phyloP scores from a whole-genome alignment of 2,113 vertebrate species.

The Synodontis membranacea region DNA sequence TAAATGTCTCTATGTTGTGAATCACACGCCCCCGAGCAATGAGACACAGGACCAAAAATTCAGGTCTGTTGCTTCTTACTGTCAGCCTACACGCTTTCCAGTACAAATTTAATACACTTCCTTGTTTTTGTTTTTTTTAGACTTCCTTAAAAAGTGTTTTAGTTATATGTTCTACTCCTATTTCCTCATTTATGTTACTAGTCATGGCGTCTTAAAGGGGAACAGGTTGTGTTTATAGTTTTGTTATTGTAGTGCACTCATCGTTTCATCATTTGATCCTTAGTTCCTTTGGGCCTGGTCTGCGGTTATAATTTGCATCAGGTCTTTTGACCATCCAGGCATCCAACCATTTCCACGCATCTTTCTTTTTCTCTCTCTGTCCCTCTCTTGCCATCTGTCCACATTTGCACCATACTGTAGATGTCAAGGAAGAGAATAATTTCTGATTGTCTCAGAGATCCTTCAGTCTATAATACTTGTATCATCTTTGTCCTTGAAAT shows the following conservation, averaged over 20 bases:
- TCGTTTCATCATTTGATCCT: background rate
- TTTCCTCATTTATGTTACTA: constrained; percentile 16
- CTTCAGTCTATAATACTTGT: background rate
- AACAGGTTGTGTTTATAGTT: background rate
- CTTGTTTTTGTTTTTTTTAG: background rate
- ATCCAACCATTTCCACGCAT: background rate
- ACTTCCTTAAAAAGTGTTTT: constrained; percentile 10
- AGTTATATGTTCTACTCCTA: background rate
- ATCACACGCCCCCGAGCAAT: constrained; percentile 5
- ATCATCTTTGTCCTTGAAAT: background rate
- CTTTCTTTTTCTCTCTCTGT: background rate
- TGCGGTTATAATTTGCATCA: background rate
- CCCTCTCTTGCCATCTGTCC: constrained; percentile 14
- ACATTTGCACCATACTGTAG: constrained; percentile 3
- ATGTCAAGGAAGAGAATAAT: constrained; percentile 2
- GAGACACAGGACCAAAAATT: background rate
- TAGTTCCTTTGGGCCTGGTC: background rate
- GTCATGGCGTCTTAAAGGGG: background rate
- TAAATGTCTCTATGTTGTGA: background rate
- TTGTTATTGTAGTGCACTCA: background rate
- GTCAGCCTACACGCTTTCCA: background rate
- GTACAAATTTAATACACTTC: background rate
- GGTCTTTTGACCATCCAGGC: background rate
- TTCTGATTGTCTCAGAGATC: background rate
- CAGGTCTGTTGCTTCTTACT: background rate